Base-by-base conservation (phyloP, 1,140 invertebrate genomes). In the Bombus huntii region DNA sequence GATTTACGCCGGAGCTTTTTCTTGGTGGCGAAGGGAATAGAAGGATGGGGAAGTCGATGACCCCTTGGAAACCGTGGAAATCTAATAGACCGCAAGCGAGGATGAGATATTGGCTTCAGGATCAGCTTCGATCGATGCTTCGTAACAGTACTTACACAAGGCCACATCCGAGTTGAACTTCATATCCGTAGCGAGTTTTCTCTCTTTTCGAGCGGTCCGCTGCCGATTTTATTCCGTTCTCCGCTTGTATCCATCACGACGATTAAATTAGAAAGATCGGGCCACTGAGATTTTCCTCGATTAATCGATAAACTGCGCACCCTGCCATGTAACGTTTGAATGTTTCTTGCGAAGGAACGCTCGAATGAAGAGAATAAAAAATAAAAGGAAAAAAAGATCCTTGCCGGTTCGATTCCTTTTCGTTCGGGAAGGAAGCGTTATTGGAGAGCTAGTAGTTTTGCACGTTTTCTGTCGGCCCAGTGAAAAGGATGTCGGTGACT, bases 1-100 rank as follows among this genome's bases (percentile, higher is more conserved):
- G 90, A 86, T 91, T 91, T 91, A 89, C 85, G 90, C 86, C 77
- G 53, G 44, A 59, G 70, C 87, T 80, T 88, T 88, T 88, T 86
- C 78, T 85, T 39, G 78, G 34, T 9, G 59, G 73, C 42, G 65
- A 89, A n/a, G 71, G n/a, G 66, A 70, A 39, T 47, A 62, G 65
- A 44, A 79, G 73, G 66, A 39, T 34, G 37, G 57, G 78, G 39
- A 71, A 79, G 85, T 68, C 79, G 87, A 90, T 87, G 86, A 84
- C 86, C 91, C 87, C 80, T 88, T 88, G 80, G 89, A 92, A 94
- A 85, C 86, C 88, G 90, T 93, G 91, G 90, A 93, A 94, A 94
- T 93, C 92, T 93, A 94, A 94, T 94, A 94, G 92, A 94, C 90
- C 90, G 86, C 91, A 88, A 92, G 91, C 81, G 88, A 90, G 87